Evolutionary conservation across 2,888 invertebrate species (phyloP), one percentile per base, ranked within the genome.

Genomic region (Trachelus stipa): DNA sequence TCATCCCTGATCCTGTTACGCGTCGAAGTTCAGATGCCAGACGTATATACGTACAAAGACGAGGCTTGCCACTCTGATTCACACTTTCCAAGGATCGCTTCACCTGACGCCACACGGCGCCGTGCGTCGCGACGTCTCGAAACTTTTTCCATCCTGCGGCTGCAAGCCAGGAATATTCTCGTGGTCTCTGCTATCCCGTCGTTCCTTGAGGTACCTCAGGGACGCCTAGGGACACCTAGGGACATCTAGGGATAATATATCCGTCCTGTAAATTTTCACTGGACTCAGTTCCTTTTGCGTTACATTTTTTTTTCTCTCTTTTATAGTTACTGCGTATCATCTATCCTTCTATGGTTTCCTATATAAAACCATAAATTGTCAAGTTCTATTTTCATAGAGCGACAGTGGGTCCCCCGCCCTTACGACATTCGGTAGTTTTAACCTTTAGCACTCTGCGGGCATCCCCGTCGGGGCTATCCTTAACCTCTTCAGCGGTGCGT

Each of bases 401-500:
- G 56, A 56, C 23, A 9, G 56, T 9, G 56, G 56, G 56, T 56
- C 71, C 31, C 71, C 71, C 71, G 12, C 71, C 31, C 71, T 71
- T 71, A 71, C 77, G 80, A 81, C 75, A 78, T 85, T 79, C 80
- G 75, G 80, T 80, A 77, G 78, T 80, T 79, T 80, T 84, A 84
- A 86, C 86, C 87, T 88, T 88, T 87, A 84, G 85, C 84, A 81
- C 85, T 85, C 79, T 81, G 78, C 80, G 83, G 84, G 80, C 83
- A 80, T 81, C 80, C 79, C 78, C 82, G 78, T 75, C 74, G 71
- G 76, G 79, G 77, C 73, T 83, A 83, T 85, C 83, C 85, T 85
- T 85, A 84, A 87, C 85, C 83, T 88, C 85, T 83, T 85, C 84
- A 86, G 82, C 86, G 87, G 85, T 85, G 86, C 87, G 85, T 87